Percentiles rank a stretch among this genome's conserved stretches.
phyloP scores from a whole-genome alignment of 2,888 invertebrate genomes.

The Drosophila limbata region DNA sequence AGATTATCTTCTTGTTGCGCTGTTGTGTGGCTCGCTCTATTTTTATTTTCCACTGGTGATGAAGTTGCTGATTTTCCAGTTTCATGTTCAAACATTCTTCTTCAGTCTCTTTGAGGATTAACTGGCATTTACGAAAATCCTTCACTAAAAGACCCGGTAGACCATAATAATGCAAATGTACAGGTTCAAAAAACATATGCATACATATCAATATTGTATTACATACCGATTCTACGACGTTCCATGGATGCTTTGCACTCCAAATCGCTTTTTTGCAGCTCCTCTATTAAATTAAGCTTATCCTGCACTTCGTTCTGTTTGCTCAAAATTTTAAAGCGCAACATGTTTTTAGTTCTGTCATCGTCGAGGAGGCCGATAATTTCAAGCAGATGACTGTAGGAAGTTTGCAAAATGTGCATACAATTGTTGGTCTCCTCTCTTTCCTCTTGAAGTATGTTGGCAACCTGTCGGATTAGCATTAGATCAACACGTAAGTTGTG shows the following conservation, averaged over 20 bases:
- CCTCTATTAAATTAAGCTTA: conserved; percentile 7
- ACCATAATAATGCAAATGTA: background rate
- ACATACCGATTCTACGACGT: conserved; percentile 29
- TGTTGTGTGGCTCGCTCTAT: conserved; percentile 18
- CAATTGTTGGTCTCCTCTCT: background rate
- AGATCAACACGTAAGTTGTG: conserved; percentile 21
- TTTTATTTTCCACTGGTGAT: conserved; percentile 14
- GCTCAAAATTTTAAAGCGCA: conserved; percentile 10
- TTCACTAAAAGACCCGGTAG: conserved; percentile 11
- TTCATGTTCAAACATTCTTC: background rate
- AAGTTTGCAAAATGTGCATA: background rate
- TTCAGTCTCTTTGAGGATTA: background rate
- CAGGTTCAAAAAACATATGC: no score
- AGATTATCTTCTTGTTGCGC: conserved; percentile 29
- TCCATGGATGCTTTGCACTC: conserved; percentile 23
- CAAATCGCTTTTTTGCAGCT: background rate
- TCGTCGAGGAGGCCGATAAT: conserved; percentile 1
- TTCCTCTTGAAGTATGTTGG: background rate
- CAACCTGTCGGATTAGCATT: conserved; percentile 13
- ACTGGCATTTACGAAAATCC: conserved; percentile 31
- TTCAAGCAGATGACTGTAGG: background rate
- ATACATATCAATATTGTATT: background rate
- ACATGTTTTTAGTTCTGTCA: conserved; percentile 10
- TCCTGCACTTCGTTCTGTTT: conserved; percentile 39
- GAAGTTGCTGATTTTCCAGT: background rate